Evolutionary conservation across 1,140 invertebrate genomes (phyloP).

Genomic region (Philaenus spumarius): DNA sequence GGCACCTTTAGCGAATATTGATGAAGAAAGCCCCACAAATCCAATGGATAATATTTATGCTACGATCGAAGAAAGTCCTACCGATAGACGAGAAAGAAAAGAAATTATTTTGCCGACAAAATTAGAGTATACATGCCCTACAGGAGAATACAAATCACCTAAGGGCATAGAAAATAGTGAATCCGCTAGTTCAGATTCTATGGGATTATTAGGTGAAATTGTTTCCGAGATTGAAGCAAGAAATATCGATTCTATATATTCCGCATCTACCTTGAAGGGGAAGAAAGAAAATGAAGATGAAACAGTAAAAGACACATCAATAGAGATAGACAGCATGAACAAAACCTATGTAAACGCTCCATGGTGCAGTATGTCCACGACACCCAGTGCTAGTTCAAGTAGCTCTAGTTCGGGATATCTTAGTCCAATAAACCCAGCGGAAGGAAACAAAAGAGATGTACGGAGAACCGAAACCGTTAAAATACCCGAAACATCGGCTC

Average conservation of each 20-base stretch:
- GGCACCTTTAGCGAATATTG: slow-evolving; percentile 51
- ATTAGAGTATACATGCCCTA: slow-evolving; percentile 46
- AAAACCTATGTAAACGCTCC: slow-evolving; percentile 46
- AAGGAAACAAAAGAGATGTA: slow-evolving; percentile 14
- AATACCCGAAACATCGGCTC: slow-evolving; percentile 20
- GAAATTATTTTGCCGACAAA: slow-evolving; percentile 16
- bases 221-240: slow-evolving; percentile 78
- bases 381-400: slow-evolving; percentile 45
- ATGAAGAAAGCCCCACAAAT: slow-evolving; percentile 49
- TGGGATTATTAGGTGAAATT: slow-evolving; percentile 72
- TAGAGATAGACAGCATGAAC: slow-evolving; percentile 30
- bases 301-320: slow-evolving; percentile 38
- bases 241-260: slow-evolving; percentile 81
- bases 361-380: slow-evolving; percentile 16
- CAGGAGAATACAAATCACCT: slow-evolving; percentile 20
- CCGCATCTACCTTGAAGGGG: slow-evolving; percentile 59
- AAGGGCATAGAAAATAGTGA: slow-evolving; percentile 17
- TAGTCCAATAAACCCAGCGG: slow-evolving; percentile 49
- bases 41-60: slow-evolving; percentile 73
- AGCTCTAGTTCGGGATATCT: slow-evolving; percentile 62
- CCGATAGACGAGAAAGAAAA: slow-evolving; percentile 26
- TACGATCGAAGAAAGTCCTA: slow-evolving; percentile 67
- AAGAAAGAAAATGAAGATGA: slow-evolving; percentile 46
- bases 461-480: slow-evolving; percentile 22
- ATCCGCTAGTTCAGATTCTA: slow-evolving; percentile 47